Evolutionary conservation across 2,797 vertebrate genomes (phyloP).

Genomic region (Heterohyrax brucei): DNA sequence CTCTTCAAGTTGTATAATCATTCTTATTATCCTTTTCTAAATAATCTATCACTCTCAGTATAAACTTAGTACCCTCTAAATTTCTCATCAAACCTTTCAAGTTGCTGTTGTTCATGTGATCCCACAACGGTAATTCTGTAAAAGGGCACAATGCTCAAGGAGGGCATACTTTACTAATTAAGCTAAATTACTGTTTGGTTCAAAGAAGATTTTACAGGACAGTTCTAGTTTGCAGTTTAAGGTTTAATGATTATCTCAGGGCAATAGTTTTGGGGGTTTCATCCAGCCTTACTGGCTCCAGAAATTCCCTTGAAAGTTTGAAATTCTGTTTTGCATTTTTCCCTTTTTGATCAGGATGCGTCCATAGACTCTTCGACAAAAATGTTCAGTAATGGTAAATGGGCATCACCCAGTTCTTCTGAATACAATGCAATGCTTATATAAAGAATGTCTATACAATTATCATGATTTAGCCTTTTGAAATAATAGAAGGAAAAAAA

Average conservation of each 20-base stretch:
- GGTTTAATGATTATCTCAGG: not conserved
- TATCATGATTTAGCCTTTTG: not conserved
- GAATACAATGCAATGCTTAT: not conserved
- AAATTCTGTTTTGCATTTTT: not conserved
- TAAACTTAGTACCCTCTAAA: not conserved
- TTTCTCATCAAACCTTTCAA: not conserved
- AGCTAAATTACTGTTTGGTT: not conserved
- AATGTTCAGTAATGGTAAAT: not conserved
- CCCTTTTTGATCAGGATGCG: not conserved
- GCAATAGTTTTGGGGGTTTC: not conserved
- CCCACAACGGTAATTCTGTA: not conserved
- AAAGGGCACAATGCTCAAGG: not conserved
- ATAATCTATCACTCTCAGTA: not conserved
- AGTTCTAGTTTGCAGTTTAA: not conserved
- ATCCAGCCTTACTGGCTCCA: not conserved
- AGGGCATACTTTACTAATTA: not conserved
- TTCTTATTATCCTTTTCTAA: not conserved
- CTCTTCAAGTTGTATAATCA: not conserved
- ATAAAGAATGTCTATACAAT: not conserved
- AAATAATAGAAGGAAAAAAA: not conserved
- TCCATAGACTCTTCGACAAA: not conserved
- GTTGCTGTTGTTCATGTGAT: not conserved
- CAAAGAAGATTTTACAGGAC: not conserved
- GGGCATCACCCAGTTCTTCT: not conserved
- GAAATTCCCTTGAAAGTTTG: not conserved